A percentile compares a stretch with the other conserved stretches of the same genome.
phyloP scores from a whole-genome alignment of 2,113 vertebrate species.

The Castor canadensis region DNA sequence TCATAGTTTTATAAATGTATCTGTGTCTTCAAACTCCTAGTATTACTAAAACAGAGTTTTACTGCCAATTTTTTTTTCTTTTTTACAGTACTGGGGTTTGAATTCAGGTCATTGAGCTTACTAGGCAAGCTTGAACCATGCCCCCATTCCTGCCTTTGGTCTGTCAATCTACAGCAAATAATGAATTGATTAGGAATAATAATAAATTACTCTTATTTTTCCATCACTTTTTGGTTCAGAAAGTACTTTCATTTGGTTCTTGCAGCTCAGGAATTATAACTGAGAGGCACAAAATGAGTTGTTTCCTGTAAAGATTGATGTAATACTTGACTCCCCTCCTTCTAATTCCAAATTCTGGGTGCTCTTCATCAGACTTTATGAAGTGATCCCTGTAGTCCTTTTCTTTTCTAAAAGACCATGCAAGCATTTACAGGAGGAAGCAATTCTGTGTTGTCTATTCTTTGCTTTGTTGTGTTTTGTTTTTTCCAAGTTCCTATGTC shows the following conservation, averaged over 20 bases:
- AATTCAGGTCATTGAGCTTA: no score
- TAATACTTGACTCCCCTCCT: neutral
- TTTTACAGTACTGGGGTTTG: no score
- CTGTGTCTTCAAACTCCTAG: neutral
- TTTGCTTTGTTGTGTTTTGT: neutral
- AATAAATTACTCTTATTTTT: neutral
- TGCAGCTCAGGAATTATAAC: neutral
- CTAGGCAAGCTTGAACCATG: no score
- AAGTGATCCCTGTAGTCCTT: neutral
- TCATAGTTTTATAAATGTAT: neutral
- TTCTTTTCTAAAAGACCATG: constrained; percentile 2
- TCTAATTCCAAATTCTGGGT: neutral
- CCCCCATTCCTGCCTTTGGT: no score
- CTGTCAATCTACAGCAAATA: neutral
- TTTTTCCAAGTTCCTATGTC: constrained; percentile 53
- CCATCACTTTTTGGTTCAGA: neutral
- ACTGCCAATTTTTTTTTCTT: no score
- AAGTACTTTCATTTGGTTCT: neutral
- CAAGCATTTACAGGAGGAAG: neutral
- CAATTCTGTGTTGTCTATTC: neutral
- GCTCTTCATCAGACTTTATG: neutral
- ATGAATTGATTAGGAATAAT: neutral
- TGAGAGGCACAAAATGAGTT: neutral
- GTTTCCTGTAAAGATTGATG: neutral
- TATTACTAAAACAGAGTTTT: neutral